Evolutionary conservation across 2,888 invertebrate species (phyloP).

Genomic region (Caenorhabditis panamensis): DNA sequence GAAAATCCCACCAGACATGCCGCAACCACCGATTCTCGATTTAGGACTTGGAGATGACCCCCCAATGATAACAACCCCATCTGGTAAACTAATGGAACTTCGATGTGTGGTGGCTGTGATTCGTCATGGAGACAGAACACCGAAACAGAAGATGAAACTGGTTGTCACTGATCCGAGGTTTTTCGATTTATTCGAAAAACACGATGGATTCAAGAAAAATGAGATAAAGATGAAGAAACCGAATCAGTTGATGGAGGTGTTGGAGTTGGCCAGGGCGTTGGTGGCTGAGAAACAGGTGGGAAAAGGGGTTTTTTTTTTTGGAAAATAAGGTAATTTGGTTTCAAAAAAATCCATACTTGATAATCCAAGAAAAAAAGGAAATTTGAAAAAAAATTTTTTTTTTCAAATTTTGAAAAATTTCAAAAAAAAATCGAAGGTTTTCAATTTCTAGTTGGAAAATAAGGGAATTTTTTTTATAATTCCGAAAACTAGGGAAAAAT

Average conservation of each 20-base stretch:
- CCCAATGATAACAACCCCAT: slow-evolving; percentile 96
- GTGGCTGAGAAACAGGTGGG: slow-evolving; percentile 73
- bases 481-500: too few relatives aligned
- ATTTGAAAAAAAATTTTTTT: too few relatives aligned
- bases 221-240: slow-evolving; percentile 98
- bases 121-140: slow-evolving; percentile 97
- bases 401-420: too few relatives aligned
- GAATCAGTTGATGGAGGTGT: slow-evolving; percentile 95
- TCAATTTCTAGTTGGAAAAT: too few relatives aligned
- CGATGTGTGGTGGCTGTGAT: slow-evolving; percentile 98
- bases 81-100: slow-evolving; percentile 95
- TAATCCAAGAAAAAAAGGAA: too few relatives aligned
- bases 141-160: slow-evolving; percentile 99
- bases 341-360: not conserved
- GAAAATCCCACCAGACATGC: slow-evolving; percentile 88
- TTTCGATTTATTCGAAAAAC: slow-evolving; percentile 98
- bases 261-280: slow-evolving; percentile 94
- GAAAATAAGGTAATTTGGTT: not conserved
- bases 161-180: slow-evolving; percentile 82
- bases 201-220: slow-evolving; percentile 94
- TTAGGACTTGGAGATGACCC: slow-evolving; percentile 88
- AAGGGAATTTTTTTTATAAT: too few relatives aligned
- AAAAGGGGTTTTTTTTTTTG: not conserved
- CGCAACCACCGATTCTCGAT: slow-evolving; percentile 69
- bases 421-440: too few relatives aligned